Base-by-base conservation (phyloP, 1,140 invertebrate genomes). In the Hylyphantes graminicola region DNA sequence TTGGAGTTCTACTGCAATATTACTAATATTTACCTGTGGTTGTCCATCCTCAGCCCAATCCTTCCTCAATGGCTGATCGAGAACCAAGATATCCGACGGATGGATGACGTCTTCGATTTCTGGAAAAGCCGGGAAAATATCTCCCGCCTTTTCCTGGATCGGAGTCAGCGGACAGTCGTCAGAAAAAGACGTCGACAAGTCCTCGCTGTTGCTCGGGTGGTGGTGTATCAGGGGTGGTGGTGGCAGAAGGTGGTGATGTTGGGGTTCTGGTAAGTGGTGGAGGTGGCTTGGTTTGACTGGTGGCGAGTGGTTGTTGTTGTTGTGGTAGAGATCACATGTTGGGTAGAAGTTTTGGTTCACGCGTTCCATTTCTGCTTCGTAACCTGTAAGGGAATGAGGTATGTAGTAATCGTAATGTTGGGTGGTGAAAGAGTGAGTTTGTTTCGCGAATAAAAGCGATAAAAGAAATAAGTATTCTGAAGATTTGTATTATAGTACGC, bases 31-130 rank as follows among this genome's bases (percentile, higher is more conserved):
- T 35, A 35, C 35, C 35, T 70, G 68, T 0, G 8, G 55, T 11
- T 76, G 74, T 11, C 21, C 61, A 0, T 65, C n/a, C n/a, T 61
- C 17, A 0, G 15, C 51, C 13, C 51, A 15, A 17, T 83, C 80
- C 59, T 79, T 85, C 21, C 76, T 64, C n/a, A 85, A 19, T 12
- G 84, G 84, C 59, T 85, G 75, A 53, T 85, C 84, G 17, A 85
- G 59, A 7, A 79, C 84, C n/a, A 85, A 48, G n/a, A 85, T 85
- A 50, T 85, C 84, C 12, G 84, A 85, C 0, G 84, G 84, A 80
- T 85, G 84, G 7, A 79, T 55, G 0, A 85, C 76, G 21, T 85
- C 84, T 50, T 76, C 74, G 7, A 76, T 85, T 72, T 85, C 82
- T 35, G 74, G 73, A 54, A 83, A 83, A 10, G 70, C 55, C 8